Percentiles rank a stretch among this genome's conserved stretches.
Evolutionary conservation across 1,140 invertebrate species (phyloP).

Genomic region (Drosophila lowei): DNA sequence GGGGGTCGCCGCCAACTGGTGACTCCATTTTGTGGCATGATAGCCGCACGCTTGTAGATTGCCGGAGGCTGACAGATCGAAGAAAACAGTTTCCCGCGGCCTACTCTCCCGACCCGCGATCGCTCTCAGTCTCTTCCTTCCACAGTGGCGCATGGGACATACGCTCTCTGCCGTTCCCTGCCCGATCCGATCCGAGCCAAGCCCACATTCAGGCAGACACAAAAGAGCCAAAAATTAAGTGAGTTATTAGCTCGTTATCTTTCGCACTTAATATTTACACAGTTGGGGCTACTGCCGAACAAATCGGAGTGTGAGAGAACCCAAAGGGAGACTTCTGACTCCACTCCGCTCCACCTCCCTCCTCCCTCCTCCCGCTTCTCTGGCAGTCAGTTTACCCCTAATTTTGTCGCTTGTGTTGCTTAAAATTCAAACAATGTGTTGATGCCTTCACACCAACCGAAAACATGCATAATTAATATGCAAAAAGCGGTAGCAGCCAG

Average conservation of each 20-base stretch:
- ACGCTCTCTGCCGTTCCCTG: too few relatives aligned
- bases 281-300: constrained; percentile 44
- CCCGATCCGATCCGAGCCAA: too few relatives aligned
- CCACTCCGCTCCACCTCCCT: too few relatives aligned
- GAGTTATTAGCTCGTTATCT: constrained; percentile 80
- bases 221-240: constrained; percentile 47
- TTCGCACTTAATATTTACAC: constrained; percentile 75
- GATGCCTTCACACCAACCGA: constrained; percentile 80
- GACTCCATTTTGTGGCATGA: too few relatives aligned
- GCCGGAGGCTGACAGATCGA: too few relatives aligned
- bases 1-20: too few relatives aligned
- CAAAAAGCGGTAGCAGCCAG: constrained; percentile 53
- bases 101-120: too few relatives aligned
- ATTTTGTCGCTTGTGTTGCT: constrained; percentile 65
- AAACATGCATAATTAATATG: constrained; percentile 83
- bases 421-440: constrained; percentile 82
- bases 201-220: constrained; percentile 4
- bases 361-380: neutral
- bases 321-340: constrained; percentile 6
- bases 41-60: too few relatives aligned
- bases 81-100: too few relatives aligned
- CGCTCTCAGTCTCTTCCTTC: too few relatives aligned
- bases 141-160: too few relatives aligned
- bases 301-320: constrained; percentile 35
- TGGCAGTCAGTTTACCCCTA: constrained; percentile 38